These are phyloP conservation scores for Arenaria interpres DNA, from an alignment of 2,113 vertebrate species.

Conservation along the genomic window DNA sequence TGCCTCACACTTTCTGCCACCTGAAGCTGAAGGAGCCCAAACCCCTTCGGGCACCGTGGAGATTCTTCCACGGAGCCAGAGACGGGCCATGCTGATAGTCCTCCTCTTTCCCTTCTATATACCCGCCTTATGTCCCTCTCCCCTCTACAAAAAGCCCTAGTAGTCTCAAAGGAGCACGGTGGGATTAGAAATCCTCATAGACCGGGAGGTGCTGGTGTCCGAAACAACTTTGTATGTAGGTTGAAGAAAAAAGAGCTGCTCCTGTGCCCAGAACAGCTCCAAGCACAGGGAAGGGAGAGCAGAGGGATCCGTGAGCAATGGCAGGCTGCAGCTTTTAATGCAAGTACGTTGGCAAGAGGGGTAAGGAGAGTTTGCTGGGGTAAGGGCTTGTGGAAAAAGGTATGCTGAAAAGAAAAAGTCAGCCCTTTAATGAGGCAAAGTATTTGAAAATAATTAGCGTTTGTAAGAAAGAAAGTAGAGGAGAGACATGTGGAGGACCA, in stretches of 20 bases:
- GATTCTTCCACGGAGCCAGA: not conserved
- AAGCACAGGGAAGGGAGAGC: not conserved
- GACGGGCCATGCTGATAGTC: not conserved
- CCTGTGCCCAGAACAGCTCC: not conserved
- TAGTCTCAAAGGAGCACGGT: not conserved
- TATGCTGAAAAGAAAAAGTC: not conserved
- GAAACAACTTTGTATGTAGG: not conserved
- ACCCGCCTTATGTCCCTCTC: not conserved
- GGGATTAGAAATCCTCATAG: not conserved
- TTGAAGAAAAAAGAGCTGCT: not conserved
- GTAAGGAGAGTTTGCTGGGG: not conserved
- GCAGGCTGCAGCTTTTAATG: not conserved
- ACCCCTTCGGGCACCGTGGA: no score
- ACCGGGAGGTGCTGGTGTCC: not conserved
- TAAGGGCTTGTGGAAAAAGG: not conserved
- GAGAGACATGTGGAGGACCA: not conserved
- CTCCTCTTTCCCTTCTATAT: not conserved
- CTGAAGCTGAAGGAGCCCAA: not conserved
- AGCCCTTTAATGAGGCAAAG: not conserved
- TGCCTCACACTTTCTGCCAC: not conserved
- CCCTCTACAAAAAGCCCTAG: not conserved
- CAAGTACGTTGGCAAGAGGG: not conserved
- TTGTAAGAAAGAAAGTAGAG: not conserved
- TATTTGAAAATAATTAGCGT: not conserved
- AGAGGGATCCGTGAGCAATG: not conserved